These are phyloP conservation scores for Perca flavescens DNA, from an alignment of 2,113 vertebrate species.

Conservation along the genomic window DNA sequence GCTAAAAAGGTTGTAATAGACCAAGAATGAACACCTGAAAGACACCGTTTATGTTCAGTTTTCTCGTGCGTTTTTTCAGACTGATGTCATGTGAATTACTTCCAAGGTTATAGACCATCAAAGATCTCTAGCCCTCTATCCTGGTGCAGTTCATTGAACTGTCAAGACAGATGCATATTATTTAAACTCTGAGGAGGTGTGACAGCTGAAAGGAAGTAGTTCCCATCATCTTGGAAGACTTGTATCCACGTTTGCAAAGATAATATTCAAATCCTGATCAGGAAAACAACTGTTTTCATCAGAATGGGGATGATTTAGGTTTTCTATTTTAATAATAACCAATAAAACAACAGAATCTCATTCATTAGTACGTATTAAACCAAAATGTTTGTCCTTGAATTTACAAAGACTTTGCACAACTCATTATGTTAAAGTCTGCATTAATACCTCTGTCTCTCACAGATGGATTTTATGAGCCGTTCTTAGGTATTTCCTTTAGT, in stretches of 20 bases:
- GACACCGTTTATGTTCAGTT: not conserved
- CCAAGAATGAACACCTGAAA: not conserved
- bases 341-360: not conserved
- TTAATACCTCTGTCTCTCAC: not conserved
- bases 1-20: not conserved
- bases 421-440: not conserved
- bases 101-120: not conserved
- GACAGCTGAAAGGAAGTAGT: not conserved
- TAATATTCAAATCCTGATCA: not conserved
- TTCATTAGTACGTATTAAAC: not conserved
- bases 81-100: constrained; percentile 18
- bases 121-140: not conserved
- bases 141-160: constrained; percentile 15
- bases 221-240: not conserved
- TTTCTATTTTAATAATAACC: not conserved
- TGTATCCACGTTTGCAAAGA: not conserved
- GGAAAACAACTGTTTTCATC: not conserved
- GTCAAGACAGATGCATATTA: not conserved
- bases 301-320: not conserved
- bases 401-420: not conserved
- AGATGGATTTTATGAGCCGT: constrained; percentile 30
- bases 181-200: not conserved
- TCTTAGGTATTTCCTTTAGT: constrained; percentile 35
- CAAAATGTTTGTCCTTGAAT: not conserved
- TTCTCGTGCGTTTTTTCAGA: not conserved